These are phyloP conservation scores for Cryptomyrus ogoouensis DNA, from an alignment of 2,113 vertebrate genomes.

Conservation along the genomic window DNA sequence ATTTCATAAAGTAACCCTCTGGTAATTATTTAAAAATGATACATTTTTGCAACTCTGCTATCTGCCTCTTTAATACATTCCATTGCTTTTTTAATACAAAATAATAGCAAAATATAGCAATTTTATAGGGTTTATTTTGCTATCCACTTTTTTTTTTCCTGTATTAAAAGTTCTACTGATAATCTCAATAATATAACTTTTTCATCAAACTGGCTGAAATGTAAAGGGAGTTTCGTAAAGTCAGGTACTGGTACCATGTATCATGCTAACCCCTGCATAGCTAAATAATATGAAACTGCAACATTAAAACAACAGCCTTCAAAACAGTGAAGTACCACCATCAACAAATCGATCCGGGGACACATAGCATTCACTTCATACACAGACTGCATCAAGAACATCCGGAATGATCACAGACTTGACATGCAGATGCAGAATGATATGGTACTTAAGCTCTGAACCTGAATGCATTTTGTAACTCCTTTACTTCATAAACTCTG, in stretches of 20 bases:
- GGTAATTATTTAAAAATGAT: neutral
- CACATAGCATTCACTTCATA: neutral
- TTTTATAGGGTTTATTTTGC: neutral
- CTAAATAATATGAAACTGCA: neutral
- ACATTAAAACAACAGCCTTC: neutral
- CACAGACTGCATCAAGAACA: neutral
- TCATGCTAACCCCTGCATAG: neutral
- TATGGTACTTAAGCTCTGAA: neutral
- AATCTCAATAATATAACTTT: neutral
- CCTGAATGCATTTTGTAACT: slow-evolving; percentile 22
- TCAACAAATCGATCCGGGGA: neutral
- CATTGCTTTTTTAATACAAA: neutral
- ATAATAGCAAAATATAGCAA: neutral
- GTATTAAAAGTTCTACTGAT: neutral
- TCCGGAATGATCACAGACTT: neutral
- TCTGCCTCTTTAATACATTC: neutral
- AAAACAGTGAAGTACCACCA: neutral
- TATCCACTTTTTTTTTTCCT: neutral
- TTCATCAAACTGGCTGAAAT: neutral
- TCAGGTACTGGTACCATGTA: neutral
- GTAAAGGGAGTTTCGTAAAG: neutral
- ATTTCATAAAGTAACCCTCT: neutral
- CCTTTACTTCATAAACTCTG: slow-evolving; percentile 10
- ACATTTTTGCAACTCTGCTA: neutral
- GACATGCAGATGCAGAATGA: slow-evolving; percentile 3